phyloP scores from a whole-genome alignment of 2,888 invertebrate species.

The Hyposoter didymator region DNA sequence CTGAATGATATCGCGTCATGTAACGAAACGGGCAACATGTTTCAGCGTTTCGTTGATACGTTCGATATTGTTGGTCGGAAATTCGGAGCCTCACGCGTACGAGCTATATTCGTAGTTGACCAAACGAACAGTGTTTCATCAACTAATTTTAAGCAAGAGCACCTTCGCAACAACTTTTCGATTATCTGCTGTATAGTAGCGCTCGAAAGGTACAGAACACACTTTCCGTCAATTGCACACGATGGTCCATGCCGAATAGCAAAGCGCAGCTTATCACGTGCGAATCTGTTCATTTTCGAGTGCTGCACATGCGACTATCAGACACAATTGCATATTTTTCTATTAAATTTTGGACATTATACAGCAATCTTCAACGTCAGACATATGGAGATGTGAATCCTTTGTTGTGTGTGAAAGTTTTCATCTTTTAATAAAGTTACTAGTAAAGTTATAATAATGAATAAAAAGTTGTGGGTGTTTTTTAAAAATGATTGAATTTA shows the following conservation, averaged over 20 bases:
- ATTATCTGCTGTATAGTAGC: neutral
- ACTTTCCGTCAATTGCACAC: conserved; percentile 4
- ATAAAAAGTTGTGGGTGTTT: neutral
- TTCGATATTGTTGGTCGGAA: conserved; percentile 1
- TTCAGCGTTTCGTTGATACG: conserved; percentile 15
- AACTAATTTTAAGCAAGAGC: conserved; percentile 21
- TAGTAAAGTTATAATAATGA: neutral
- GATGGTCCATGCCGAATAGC: neutral
- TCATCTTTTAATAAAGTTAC: neutral
- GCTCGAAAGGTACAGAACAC: conserved; percentile 1
- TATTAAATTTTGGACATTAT: neutral
- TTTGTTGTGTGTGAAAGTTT: no score
- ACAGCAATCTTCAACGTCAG: neutral
- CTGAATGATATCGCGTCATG: conserved; percentile 2
- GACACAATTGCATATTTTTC: neutral
- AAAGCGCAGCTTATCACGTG: neutral
- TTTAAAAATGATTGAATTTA: neutral
- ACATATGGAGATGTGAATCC: no score
- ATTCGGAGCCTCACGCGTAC: conserved; percentile 28
- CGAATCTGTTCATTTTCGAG: conserved; percentile 10
- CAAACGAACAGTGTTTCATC: conserved; percentile 34
- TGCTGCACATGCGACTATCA: neutral
- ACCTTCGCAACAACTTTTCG: neutral
- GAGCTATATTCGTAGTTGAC: neutral
- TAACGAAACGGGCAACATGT: conserved; percentile 38